Evolutionary conservation across 2,797 vertebrate genomes (phyloP).

Genomic region (Gymnothorax reevesii): DNA sequence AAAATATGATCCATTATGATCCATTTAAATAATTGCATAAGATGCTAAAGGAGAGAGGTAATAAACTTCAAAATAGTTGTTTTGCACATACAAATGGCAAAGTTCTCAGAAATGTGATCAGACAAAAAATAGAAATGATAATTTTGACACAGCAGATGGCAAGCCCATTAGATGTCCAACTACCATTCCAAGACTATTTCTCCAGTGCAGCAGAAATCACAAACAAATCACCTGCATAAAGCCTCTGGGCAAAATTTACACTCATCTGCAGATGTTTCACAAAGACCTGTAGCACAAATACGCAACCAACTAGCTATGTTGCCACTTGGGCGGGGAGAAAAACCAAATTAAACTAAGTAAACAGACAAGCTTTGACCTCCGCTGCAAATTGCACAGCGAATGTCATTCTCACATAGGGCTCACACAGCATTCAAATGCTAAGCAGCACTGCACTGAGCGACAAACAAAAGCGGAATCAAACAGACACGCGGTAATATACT

Average conservation of each 20-base stretch:
- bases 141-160: not conserved
- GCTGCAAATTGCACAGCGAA: not conserved
- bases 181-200: not conserved
- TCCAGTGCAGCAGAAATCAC: not conserved
- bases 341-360: slow-evolving; percentile 5
- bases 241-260: not conserved
- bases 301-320: not conserved
- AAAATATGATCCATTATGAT: no score
- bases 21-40: not conserved
- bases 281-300: not conserved
- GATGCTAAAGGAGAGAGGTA: not conserved
- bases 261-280: not conserved
- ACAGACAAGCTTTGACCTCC: not conserved
- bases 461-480: not conserved
- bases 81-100: not conserved
- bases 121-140: not conserved
- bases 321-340: no score
- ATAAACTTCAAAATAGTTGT: not conserved
- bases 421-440: not conserved
- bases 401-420: not conserved
- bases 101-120: not conserved
- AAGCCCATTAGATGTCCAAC: not conserved
- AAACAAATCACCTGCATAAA: not conserved
- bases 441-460: not conserved
- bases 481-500: slow-evolving; percentile 13